Percentiles rank a stretch among this genome's conserved stretches.
These are phyloP conservation scores for Callopanchax toddi DNA, from an alignment of 2,113 vertebrate species.

Conservation along the genomic window DNA sequence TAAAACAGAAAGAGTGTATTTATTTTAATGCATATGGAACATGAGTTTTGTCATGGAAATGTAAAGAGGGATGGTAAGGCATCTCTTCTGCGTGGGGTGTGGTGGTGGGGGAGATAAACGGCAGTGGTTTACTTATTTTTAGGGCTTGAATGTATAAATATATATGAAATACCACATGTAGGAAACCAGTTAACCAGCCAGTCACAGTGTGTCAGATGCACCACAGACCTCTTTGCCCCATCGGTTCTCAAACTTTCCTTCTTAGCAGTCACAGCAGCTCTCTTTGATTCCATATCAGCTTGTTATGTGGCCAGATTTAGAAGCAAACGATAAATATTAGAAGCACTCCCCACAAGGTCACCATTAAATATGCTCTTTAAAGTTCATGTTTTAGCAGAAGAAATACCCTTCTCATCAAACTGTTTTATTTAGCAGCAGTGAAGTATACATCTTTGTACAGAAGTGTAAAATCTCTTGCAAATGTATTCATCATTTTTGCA, in stretches of 20 bases:
- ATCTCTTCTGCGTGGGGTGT: conserved; percentile 6
- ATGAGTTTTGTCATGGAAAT: conserved; percentile 21
- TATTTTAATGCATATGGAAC: conserved; percentile 17
- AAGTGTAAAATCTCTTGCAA: not conserved
- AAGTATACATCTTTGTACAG: not conserved
- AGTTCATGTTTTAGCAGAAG: conserved; percentile 36
- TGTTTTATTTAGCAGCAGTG: not conserved
- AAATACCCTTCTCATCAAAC: conserved; percentile 34
- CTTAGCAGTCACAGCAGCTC: conserved; percentile 32
- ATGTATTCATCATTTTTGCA: not conserved
- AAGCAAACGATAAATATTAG: conserved; percentile 50
- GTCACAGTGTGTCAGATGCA: conserved; percentile 47
- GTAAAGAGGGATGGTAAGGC: conserved; percentile 19
- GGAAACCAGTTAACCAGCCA: conserved; percentile 27
- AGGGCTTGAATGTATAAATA: conserved; percentile 49
- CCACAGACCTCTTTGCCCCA: conserved; percentile 26
- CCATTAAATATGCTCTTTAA: conserved; percentile 59
- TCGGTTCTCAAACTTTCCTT: conserved; percentile 35
- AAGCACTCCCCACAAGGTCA: conserved; percentile 21
- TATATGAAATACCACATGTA: conserved; percentile 53
- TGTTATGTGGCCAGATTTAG: conserved; percentile 52
- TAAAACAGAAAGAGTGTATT: conserved; percentile 21
- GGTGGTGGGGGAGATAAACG: conserved; percentile 5
- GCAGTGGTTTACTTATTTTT: conserved; percentile 27
- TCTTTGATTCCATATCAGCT: conserved; percentile 53